Conservation (phyloP, 2,888 invertebrate genomes). For the Isoperla grammatica region DNA sequence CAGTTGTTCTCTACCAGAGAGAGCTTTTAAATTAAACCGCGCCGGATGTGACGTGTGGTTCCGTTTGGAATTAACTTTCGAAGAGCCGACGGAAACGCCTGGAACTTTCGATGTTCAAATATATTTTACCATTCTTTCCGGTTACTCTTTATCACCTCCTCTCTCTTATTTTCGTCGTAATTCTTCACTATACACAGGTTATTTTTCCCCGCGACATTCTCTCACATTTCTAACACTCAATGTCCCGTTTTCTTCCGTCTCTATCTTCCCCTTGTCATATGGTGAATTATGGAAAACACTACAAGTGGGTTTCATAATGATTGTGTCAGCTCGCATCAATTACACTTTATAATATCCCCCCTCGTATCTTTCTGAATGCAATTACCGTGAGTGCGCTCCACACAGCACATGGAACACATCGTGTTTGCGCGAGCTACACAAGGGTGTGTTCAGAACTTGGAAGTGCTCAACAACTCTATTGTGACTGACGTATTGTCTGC, state of each 20-base stretch:
- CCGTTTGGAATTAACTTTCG: slow-evolving; percentile 19
- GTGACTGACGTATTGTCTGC: not conserved
- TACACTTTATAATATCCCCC: too few relatives aligned
- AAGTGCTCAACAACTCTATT: too few relatives aligned
- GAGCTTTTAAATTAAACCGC: slow-evolving; percentile 23
- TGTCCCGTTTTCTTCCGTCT: slow-evolving; percentile 6
- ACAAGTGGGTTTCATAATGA: not conserved
- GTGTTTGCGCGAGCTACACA: too few relatives aligned
- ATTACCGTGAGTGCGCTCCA: too few relatives aligned
- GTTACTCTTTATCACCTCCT: not conserved
- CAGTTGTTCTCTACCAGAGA: slow-evolving; percentile 10
- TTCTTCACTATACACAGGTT: slow-evolving; percentile 13
- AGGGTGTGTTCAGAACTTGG: too few relatives aligned
- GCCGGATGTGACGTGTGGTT: slow-evolving; percentile 16
- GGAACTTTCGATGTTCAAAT: slow-evolving; percentile 19
- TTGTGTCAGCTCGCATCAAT: too few relatives aligned
- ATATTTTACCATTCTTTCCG: slow-evolving; percentile 20
- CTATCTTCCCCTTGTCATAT: slow-evolving; percentile 1
- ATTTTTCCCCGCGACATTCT: slow-evolving; percentile 16
- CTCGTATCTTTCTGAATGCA: too few relatives aligned
- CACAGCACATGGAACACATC: too few relatives aligned
- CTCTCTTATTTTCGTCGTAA: slow-evolving; percentile 11
- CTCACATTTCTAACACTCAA: slow-evolving; percentile 15
- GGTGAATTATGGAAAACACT: slow-evolving; percentile 12
- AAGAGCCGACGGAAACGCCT: slow-evolving; percentile 17